phyloP scores from a whole-genome alignment of 53 echinoderm and acorn worm species.

The Hippasteria phrygiana region DNA sequence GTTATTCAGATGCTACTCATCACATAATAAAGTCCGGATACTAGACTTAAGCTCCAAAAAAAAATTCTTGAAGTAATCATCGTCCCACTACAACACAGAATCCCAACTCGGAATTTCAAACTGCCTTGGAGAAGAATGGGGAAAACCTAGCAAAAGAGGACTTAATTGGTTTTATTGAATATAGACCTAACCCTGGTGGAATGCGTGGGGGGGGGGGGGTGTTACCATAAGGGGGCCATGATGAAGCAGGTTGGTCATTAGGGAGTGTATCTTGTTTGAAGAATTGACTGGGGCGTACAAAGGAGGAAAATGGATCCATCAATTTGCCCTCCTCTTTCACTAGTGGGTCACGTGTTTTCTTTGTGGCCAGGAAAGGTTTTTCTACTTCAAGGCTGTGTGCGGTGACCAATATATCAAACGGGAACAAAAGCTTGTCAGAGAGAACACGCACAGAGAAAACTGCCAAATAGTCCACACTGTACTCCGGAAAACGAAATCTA shows the following conservation, averaged over 20 bases:
- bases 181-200: background rate
- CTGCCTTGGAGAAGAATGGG: background rate
- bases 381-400: background rate
- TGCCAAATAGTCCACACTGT: too few species aligned
- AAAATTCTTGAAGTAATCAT: background rate
- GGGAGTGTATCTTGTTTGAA: constrained; percentile 21
- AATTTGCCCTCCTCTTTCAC: constrained; percentile 41
- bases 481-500: too few species aligned
- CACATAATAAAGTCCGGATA: background rate
- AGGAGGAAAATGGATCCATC: constrained; percentile 1
- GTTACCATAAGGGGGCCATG: background rate
- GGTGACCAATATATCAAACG: too few species aligned
- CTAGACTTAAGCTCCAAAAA: background rate
- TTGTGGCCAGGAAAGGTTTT: background rate
- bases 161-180: constrained; percentile 61
- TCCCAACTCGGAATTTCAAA: too few species aligned
- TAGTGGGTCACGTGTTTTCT: constrained; percentile 4
- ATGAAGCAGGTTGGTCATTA: constrained; percentile 2
- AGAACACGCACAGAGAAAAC: too few species aligned
- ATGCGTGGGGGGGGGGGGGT: background rate
- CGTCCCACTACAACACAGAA: too few species aligned
- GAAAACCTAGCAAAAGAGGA: background rate
- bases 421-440: too few species aligned
- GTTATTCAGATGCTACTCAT: background rate
- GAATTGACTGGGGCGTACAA: constrained; percentile 28